These are phyloP conservation scores for Tineola bisselliella DNA, from an alignment of 2,888 invertebrate genomes.

Conservation along the genomic window DNA sequence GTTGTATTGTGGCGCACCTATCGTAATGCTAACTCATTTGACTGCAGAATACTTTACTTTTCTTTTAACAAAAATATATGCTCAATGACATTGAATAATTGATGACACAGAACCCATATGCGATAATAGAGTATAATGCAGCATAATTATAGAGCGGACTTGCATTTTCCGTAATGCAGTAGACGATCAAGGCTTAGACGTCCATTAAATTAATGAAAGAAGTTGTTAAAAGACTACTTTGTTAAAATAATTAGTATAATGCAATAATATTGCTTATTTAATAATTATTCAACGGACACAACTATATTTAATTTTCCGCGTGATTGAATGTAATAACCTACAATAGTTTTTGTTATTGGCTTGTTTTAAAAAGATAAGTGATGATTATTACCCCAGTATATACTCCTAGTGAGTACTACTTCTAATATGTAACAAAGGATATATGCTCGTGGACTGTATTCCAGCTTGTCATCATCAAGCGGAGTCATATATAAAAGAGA, in stretches of 20 bases:
- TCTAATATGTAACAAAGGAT: too few relatives aligned
- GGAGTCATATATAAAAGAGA: too few relatives aligned
- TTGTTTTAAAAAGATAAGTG: too few relatives aligned
- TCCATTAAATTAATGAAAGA: constrained; percentile 44
- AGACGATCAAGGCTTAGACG: constrained; percentile 13
- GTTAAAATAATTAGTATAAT: not conserved
- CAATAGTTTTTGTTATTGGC: too few relatives aligned
- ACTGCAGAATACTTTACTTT: not conserved
- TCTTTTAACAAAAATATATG: not conserved
- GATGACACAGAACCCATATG: constrained; percentile 25
- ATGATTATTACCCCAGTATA: too few relatives aligned
- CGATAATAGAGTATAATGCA: constrained; percentile 42
- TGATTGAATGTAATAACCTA: too few relatives aligned
- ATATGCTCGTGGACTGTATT: too few relatives aligned
- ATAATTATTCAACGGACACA: not conserved
- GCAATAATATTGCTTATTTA: not conserved
- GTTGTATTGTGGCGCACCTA: not conserved
- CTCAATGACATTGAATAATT: not conserved
- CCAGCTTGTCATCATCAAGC: too few relatives aligned
- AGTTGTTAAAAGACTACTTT: constrained; percentile 16
- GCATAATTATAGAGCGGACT: constrained; percentile 33
- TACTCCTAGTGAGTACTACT: too few relatives aligned
- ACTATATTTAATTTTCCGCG: not conserved
- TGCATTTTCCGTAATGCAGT: constrained; percentile 8
- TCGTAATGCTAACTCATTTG: not conserved